Conservation (phyloP, 2,797 vertebrate species). For the Coregonus ussuriensis region DNA sequence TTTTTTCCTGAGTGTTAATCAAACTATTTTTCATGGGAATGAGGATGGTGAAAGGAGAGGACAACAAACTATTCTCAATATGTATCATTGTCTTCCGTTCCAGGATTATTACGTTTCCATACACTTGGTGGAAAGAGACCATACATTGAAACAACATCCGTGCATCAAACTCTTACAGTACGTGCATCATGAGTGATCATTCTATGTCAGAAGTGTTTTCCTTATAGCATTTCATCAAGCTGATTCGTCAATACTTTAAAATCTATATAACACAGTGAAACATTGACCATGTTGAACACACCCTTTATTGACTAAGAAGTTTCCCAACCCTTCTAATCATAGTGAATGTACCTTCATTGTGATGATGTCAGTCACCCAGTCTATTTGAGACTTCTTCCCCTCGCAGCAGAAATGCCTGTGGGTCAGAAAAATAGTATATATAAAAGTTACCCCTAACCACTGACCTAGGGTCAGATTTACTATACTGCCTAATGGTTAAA, state of each 20-base stretch:
- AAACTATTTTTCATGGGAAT: slow-evolving; percentile 19
- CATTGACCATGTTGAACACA: not conserved
- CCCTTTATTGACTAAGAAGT: not conserved
- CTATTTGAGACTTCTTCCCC: slow-evolving; percentile 77
- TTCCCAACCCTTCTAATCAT: not conserved
- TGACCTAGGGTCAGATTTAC: too few relatives aligned
- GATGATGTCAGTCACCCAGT: slow-evolving; percentile 90
- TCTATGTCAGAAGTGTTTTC: too few relatives aligned
- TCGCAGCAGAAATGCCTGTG: slow-evolving; percentile 68
- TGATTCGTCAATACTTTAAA: not conserved
- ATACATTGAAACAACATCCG: not conserved
- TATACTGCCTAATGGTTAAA: too few relatives aligned
- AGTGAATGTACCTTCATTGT: slow-evolving; percentile 47
- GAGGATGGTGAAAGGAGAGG: not conserved
- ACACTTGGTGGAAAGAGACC: not conserved
- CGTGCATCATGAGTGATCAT: not conserved
- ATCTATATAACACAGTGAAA: not conserved
- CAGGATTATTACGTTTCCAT: too few relatives aligned
- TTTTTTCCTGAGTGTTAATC: slow-evolving; percentile 17
- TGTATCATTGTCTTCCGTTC: not conserved
- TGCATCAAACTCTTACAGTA: not conserved
- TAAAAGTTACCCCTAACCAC: too few relatives aligned
- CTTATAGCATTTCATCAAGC: too few relatives aligned
- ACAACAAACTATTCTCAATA: not conserved
- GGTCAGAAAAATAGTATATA: too few relatives aligned